Percentiles rank a stretch among this genome's conserved stretches.
Conservation (phyloP, 2,113 vertebrate species). For the Sciurus niger region DNA sequence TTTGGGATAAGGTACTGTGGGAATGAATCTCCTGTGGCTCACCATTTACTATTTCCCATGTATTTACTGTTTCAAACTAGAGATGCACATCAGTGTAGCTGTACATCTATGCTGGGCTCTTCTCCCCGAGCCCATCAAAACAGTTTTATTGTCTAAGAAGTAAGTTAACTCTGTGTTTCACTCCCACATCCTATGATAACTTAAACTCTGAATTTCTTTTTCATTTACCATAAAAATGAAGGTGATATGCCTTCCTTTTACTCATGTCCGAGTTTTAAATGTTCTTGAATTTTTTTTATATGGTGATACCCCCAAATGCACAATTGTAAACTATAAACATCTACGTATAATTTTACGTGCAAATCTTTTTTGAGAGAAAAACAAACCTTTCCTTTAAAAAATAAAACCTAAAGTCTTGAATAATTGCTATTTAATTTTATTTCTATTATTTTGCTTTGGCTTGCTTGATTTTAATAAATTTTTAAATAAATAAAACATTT, state of each 20-base stretch:
- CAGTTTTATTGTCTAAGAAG: background rate
- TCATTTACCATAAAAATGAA: slow-evolving; percentile 25
- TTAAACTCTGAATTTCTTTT: slow-evolving; percentile 34
- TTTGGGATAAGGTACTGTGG: background rate
- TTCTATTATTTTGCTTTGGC: slow-evolving; percentile 55
- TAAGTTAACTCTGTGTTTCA: slow-evolving; percentile 1
- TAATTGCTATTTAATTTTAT: slow-evolving; percentile 52
- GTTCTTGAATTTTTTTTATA: slow-evolving; percentile 50
- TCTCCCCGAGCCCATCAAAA: background rate
- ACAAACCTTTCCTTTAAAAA: background rate
- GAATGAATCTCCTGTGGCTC: slow-evolving; percentile 52
- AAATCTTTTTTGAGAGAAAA: slow-evolving; percentile 1
- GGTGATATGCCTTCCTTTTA: slow-evolving; percentile 51
- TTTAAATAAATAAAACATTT: slow-evolving; percentile 37
- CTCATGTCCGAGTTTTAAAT: slow-evolving; percentile 61
- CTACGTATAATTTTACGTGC: slow-evolving; percentile 39
- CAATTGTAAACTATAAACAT: background rate
- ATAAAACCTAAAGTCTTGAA: background rate
- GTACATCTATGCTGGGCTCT: background rate
- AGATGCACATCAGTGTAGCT: background rate
- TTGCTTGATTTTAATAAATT: slow-evolving; percentile 51
- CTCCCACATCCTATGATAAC: background rate
- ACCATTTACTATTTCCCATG: background rate
- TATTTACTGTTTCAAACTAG: background rate
- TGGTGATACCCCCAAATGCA: background rate